phyloP scores from a whole-genome alignment of 1,140 invertebrate genomes.

The Brachionus plicatilis region DNA sequence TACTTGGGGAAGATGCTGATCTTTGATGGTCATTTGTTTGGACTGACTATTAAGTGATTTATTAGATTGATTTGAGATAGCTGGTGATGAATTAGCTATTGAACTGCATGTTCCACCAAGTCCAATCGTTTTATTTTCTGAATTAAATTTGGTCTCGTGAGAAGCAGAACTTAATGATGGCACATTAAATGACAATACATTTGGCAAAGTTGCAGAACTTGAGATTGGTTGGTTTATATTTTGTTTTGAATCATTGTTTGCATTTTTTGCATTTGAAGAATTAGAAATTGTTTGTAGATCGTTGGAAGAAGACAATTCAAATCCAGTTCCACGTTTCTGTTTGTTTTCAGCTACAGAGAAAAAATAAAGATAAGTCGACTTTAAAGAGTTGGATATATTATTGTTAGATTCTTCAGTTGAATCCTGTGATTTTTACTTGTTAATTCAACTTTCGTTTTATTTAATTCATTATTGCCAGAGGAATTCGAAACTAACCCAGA shows the following conservation, averaged over 20 bases:
- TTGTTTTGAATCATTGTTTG: background rate
- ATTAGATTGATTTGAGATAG: background rate
- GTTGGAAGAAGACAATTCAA: background rate
- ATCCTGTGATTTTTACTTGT: background rate
- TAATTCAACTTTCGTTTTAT: background rate
- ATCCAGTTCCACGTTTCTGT: background rate
- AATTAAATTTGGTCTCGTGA: background rate
- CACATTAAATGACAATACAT: conserved; percentile 27
- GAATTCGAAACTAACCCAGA: background rate
- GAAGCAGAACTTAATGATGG: background rate
- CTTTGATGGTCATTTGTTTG: background rate
- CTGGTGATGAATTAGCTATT: background rate
- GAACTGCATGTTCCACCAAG: background rate
- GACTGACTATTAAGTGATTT: background rate
- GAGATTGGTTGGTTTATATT: background rate
- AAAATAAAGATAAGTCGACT: background rate
- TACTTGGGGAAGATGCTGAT: background rate
- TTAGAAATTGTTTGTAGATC: background rate
- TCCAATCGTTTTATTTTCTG: background rate
- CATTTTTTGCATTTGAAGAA: background rate
- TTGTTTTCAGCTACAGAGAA: background rate
- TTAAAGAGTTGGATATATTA: background rate
- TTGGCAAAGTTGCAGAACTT: conserved; percentile 10
- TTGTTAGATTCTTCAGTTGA: background rate
- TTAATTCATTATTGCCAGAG: background rate